A percentile compares a stretch with the other conserved stretches of the same genome.
These are phyloP conservation scores for Pyrrhia umbra DNA, from an alignment of 2,888 invertebrate genomes.

Conservation along the genomic window DNA sequence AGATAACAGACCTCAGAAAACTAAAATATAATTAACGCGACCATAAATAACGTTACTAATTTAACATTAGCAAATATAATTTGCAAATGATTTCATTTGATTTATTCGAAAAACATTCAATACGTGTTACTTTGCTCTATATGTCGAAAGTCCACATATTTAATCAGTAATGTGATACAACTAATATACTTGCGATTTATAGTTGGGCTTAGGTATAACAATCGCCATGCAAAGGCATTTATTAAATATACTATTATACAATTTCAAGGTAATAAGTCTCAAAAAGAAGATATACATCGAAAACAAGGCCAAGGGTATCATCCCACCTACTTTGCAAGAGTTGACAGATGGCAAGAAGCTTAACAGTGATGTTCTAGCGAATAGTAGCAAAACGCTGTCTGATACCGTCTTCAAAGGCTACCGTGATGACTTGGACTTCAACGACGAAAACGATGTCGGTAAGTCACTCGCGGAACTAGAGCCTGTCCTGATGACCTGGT, in stretches of 20 bases:
- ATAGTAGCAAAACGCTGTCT: constrained; percentile 76
- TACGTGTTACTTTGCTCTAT: not conserved
- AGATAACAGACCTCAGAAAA: not conserved
- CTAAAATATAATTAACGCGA: not conserved
- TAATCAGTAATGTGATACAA: not conserved
- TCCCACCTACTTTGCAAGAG: constrained; percentile 80
- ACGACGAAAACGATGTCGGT: constrained; percentile 95
- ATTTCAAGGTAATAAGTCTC: constrained; percentile 86
- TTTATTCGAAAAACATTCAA: not conserved
- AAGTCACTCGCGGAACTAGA: too few species aligned
- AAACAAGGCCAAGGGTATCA: constrained; percentile 85
- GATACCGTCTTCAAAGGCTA: constrained; percentile 91
- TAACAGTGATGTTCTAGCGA: constrained; percentile 77
- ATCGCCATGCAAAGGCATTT: too few species aligned
- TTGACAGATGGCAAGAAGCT: constrained; percentile 75
- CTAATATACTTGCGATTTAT: not conserved
- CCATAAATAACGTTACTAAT: not conserved
- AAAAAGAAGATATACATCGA: constrained; percentile 91
- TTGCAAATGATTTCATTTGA: not conserved
- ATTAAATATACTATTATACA: not conserved
- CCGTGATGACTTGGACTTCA: constrained; percentile 94
- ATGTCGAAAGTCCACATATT: constrained; percentile 6
- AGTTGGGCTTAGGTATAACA: not conserved
- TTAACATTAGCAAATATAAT: not conserved
- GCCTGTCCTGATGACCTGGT: too few species aligned